phyloP scores from a whole-genome alignment of 2,113 vertebrate genomes.

The Arvicanthis niloticus region DNA sequence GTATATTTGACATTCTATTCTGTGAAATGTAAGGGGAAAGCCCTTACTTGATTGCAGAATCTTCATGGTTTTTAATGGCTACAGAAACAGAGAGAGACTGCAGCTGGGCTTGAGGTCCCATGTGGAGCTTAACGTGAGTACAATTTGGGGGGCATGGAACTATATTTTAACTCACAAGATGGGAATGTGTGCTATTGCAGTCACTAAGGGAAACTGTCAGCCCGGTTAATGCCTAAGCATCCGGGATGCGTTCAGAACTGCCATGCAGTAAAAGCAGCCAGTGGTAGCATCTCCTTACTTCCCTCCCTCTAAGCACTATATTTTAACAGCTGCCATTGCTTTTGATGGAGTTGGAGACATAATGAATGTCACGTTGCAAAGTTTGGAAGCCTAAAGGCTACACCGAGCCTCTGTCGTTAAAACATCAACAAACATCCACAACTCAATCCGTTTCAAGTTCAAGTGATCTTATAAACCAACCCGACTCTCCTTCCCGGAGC shows the following conservation, averaged over 20 bases:
- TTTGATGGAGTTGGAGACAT: constrained; percentile 56
- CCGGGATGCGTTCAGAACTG: not conserved
- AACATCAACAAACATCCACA: constrained; percentile 71
- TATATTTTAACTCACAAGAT: constrained; percentile 28
- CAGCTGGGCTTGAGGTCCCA: not conserved
- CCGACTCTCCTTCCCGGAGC: constrained; percentile 63
- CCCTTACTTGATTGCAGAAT: not conserved
- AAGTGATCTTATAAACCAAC: constrained; percentile 69
- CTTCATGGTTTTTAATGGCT: constrained; percentile 40
- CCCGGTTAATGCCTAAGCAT: not conserved
- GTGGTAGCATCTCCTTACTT: constrained; percentile 13
- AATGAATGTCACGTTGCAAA: constrained; percentile 71
- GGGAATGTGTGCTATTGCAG: not conserved
- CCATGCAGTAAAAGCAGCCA: not conserved
- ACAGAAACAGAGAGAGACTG: constrained; percentile 22
- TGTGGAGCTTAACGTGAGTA: not conserved
- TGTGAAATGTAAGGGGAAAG: not conserved
- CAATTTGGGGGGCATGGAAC: not conserved
- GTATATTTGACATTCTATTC: not conserved
- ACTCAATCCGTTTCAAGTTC: constrained; percentile 44
- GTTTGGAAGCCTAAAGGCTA: constrained; percentile 60
- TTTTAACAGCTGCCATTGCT: constrained; percentile 39
- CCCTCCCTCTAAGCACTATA: not conserved
- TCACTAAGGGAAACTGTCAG: constrained; percentile 2
- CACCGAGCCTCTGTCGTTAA: constrained; percentile 49